A percentile compares a stretch with the other conserved stretches of the same genome.
Conservation (phyloP, 1,140 invertebrate species). For the Atta colombica region DNA sequence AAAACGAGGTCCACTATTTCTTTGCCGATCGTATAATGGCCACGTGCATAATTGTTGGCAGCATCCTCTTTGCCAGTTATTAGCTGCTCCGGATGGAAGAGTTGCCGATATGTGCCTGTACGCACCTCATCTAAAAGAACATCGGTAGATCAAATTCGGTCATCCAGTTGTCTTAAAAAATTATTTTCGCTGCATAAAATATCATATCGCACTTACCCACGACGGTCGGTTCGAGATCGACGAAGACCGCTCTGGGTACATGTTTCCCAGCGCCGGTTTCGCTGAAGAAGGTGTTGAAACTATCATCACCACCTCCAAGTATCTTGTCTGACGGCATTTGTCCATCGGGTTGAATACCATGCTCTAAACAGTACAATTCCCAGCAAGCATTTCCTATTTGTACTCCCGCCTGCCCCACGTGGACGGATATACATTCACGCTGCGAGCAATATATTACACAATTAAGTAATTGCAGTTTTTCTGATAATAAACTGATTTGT, state of each 20-base stretch:
- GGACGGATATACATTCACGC: slow-evolving; percentile 89
- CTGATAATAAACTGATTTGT: background rate
- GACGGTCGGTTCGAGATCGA: slow-evolving; percentile 74
- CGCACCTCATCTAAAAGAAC: slow-evolving; percentile 69
- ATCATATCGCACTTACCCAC: slow-evolving; percentile 69
- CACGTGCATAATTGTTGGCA: slow-evolving; percentile 90
- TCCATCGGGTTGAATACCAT: slow-evolving; percentile 96
- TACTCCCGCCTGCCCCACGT: slow-evolving; percentile 92
- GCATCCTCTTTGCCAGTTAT: slow-evolving; percentile 90
- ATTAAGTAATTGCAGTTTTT: background rate
- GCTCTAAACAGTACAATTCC: slow-evolving; percentile 95
- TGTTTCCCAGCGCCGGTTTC: slow-evolving; percentile 84
- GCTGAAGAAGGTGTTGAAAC: slow-evolving; percentile 88
- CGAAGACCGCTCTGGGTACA: slow-evolving; percentile 71
- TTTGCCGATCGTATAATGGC: slow-evolving; percentile 73
- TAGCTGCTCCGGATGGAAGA: slow-evolving; percentile 89
- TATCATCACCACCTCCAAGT: slow-evolving; percentile 83
- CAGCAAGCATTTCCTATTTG: slow-evolving; percentile 92
- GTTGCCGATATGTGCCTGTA: slow-evolving; percentile 88
- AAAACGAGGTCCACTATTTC: slow-evolving; percentile 71
- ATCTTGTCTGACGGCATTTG: slow-evolving; percentile 81
- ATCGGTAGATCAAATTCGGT: background rate
- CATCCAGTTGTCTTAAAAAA: background rate
- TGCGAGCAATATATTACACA: slow-evolving; percentile 47
- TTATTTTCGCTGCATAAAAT: background rate